Percentiles rank a stretch among this genome's conserved stretches.
phyloP scores from a whole-genome alignment of 2,797 vertebrate genomes.

The Melanogrammus aeglefinus region DNA sequence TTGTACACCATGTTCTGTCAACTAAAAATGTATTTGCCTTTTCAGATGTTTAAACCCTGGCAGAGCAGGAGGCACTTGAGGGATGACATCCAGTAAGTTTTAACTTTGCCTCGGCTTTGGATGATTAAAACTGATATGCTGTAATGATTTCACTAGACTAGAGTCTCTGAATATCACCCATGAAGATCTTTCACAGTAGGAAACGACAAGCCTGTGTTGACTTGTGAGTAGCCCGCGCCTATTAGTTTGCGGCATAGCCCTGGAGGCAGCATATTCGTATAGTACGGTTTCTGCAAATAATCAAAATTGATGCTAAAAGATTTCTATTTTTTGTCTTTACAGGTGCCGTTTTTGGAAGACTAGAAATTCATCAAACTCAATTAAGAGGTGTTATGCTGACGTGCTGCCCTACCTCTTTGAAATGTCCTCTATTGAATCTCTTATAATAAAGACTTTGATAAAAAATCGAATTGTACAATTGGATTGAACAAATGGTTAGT shows the following conservation, averaged over 20 bases:
- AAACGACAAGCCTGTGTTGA: not conserved
- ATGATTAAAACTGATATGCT: constrained; percentile 23
- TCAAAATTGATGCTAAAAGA: not conserved
- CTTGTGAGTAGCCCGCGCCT: not conserved
- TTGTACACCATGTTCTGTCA: not conserved
- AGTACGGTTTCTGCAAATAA: not conserved
- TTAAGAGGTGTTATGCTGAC: not conserved
- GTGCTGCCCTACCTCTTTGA: not conserved
- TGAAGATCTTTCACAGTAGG: constrained; percentile 61
- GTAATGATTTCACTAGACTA: constrained; percentile 66
- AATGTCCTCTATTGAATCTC: not conserved
- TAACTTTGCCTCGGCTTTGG: constrained; percentile 5
- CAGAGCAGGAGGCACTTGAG: not conserved
- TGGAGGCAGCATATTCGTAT: not conserved
- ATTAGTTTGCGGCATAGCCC: not conserved
- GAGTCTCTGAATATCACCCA: constrained; percentile 65
- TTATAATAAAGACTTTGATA: not conserved
- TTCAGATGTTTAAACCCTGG: not conserved
- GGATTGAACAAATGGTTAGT: not conserved
- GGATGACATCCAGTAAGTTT: not conserved
- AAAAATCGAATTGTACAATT: not conserved
- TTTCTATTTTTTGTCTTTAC: not conserved
- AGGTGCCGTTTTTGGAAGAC: not conserved
- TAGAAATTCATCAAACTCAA: not conserved
- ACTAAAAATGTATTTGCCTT: not conserved